Percentiles rank a stretch among this genome's conserved stretches.
These are phyloP conservation scores for Argyra leucocephala DNA, from an alignment of 2,888 invertebrate genomes.

Conservation along the genomic window DNA sequence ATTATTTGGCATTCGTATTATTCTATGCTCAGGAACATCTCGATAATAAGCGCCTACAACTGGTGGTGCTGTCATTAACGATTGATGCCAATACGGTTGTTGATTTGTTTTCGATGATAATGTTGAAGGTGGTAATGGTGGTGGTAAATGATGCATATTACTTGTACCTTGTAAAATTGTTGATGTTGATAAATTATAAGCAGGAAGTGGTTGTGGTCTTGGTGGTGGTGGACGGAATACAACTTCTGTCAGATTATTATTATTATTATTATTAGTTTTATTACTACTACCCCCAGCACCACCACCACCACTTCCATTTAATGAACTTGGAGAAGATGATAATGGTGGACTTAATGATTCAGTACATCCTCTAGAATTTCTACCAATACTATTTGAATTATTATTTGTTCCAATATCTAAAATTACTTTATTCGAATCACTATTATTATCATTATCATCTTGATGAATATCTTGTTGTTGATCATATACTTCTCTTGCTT, in stretches of 20 bases:
- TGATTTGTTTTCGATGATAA: slow-evolving; percentile 9
- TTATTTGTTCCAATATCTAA: slow-evolving; percentile 44
- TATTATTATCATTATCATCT: slow-evolving; percentile 39
- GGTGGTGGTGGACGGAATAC: slow-evolving; percentile 17
- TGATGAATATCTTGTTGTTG: slow-evolving; percentile 36
- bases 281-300: background rate
- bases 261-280: background rate
- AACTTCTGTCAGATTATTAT: slow-evolving; percentile 11
- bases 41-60: slow-evolving; percentile 17
- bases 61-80: slow-evolving; percentile 34
- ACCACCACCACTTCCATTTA: background rate
- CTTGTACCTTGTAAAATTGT: slow-evolving; percentile 17
- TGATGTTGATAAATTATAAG: slow-evolving; percentile 18
- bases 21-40: slow-evolving; percentile 9
- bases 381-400: background rate
- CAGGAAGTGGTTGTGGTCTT: slow-evolving; percentile 16
- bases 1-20: slow-evolving; percentile 23
- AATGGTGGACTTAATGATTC: background rate
- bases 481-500: background rate
- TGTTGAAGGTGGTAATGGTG: slow-evolving; percentile 18
- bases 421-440: slow-evolving; percentile 43
- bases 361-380: background rate
- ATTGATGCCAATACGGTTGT: slow-evolving; percentile 10
- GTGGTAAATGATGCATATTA: slow-evolving; percentile 22
- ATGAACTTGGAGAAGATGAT: background rate